Base-by-base conservation (phyloP, 2,113 vertebrate species). In the Galemys pyrenaicus region DNA sequence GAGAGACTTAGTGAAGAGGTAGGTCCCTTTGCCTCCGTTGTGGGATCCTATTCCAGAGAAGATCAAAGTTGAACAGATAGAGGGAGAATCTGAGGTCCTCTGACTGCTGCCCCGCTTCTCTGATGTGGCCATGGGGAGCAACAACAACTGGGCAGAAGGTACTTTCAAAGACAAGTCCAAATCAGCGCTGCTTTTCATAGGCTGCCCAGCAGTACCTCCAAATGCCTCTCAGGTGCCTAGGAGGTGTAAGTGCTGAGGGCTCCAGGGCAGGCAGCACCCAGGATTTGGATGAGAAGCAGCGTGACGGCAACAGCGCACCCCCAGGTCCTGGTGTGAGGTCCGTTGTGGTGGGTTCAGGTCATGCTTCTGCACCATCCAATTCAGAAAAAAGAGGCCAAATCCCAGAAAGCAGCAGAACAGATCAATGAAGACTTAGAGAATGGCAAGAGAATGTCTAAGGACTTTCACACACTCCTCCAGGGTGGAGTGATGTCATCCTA, bases 211-310 rank as follows among this genome's bases (percentile, higher is more conserved):
- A 39, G 7, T 16, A 77, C 20, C 58, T 4, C 68, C 22, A 65
- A 26, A 30, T 0, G 0, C 5, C 4, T 80, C 22, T 51, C 30
- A 3, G 17, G 7, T 60, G 20, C 81, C 19, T 41, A 6, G 49
- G 35, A 64, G 11, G 17, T 58, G 19, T 24, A 28, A 1, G 13
- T 54, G 3, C n/a, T 62, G 10, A 41, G 28, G 39, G 32, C 8
- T 3, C 8, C 3, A 64, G 13, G 13, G 1, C 10, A 37, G 1
- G 5, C 26, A 75, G 68, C 0, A 2, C 3, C 35, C 2, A 2
- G 44, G 46, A 67, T 30, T 13, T 9, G 1, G 9, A 5, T 58
- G 58, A 92, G 67, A 88, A 54, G 9, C 44, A n/a, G 5, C 28
- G 26, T 19, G 26, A 20, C 16, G n/a, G n/a, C 3, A n/a, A n/a